phyloP scores from a whole-genome alignment of 2,797 vertebrate species.

The Sebastes nivosus region DNA sequence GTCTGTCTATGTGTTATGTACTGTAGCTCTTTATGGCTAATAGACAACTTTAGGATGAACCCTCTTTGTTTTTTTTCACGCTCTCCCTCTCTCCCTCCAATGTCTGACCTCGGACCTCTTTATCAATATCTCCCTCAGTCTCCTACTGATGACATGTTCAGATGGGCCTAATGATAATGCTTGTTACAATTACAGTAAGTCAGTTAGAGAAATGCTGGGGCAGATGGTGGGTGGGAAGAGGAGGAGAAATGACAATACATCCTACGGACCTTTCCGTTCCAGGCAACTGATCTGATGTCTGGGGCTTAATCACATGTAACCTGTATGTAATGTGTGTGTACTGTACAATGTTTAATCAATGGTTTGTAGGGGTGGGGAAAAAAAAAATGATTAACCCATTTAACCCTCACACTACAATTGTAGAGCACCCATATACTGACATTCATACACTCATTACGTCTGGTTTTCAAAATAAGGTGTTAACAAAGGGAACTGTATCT shows the following conservation, averaged over 20 bases:
- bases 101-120: neutral
- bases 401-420: too few species aligned
- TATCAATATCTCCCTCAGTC: neutral
- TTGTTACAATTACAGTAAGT: constrained; percentile 71
- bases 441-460: too few species aligned
- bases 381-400: too few species aligned
- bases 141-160: constrained; percentile 34
- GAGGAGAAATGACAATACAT: constrained; percentile 60
- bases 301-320: constrained; percentile 51
- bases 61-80: too few species aligned
- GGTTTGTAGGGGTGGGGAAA: too few species aligned
- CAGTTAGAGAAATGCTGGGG: constrained; percentile 71
- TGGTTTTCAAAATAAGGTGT: too few species aligned
- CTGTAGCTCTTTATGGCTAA: neutral
- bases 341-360: too few species aligned
- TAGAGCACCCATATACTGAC: too few species aligned
- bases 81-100: neutral
- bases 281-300: constrained; percentile 12
- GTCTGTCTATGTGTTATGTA: neutral
- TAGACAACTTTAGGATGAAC: neutral
- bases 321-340: neutral
- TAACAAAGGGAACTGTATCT: too few species aligned
- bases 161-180: constrained; percentile 47
- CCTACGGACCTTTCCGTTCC: constrained; percentile 17
- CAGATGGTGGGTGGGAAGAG: constrained; percentile 78